phyloP scores from a whole-genome alignment of 2,888 invertebrate genomes.

The Zhengitettix transpicula region DNA sequence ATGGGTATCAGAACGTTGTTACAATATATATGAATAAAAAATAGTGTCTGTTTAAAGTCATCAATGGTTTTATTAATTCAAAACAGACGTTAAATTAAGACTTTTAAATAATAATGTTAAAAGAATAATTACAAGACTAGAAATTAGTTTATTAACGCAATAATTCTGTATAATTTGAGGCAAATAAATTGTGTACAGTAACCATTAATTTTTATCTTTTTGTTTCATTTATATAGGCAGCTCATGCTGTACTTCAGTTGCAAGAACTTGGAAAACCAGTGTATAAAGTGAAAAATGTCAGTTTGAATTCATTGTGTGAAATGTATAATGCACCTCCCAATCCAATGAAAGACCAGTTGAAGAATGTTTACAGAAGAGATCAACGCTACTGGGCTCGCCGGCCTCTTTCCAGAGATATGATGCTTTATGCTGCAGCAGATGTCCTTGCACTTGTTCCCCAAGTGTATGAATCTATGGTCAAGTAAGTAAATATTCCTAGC shows the following conservation, averaged over 20 bases:
- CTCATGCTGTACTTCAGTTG: slow-evolving; percentile 78
- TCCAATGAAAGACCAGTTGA: slow-evolving; percentile 79
- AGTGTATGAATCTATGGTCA: slow-evolving; percentile 55
- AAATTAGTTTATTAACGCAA: too few relatives aligned
- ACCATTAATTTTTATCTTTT: too few relatives aligned
- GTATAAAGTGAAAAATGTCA: slow-evolving; percentile 86
- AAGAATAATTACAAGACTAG: too few relatives aligned
- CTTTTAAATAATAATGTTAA: too few relatives aligned
- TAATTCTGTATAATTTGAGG: too few relatives aligned
- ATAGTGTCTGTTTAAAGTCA: too few relatives aligned
- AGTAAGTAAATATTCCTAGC: slow-evolving; percentile 22
- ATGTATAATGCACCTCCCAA: slow-evolving; percentile 74
- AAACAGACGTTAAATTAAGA: too few relatives aligned
- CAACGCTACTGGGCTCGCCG: slow-evolving; percentile 74
- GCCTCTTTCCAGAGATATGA: slow-evolving; percentile 79
- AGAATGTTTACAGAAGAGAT: slow-evolving; percentile 69
- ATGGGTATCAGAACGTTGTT: too few relatives aligned
- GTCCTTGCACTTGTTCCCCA: slow-evolving; percentile 72
- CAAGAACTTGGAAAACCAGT: slow-evolving; percentile 82
- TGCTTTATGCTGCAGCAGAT: slow-evolving; percentile 79
- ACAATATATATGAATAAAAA: too few relatives aligned
- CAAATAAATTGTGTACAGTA: too few relatives aligned
- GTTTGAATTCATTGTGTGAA: slow-evolving; percentile 80
- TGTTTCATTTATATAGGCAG: slow-evolving; percentile 38
- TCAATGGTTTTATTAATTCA: too few relatives aligned